These are phyloP conservation scores for Drosophila robusta DNA, from an alignment of 2,888 invertebrate species.

Conservation along the genomic window DNA sequence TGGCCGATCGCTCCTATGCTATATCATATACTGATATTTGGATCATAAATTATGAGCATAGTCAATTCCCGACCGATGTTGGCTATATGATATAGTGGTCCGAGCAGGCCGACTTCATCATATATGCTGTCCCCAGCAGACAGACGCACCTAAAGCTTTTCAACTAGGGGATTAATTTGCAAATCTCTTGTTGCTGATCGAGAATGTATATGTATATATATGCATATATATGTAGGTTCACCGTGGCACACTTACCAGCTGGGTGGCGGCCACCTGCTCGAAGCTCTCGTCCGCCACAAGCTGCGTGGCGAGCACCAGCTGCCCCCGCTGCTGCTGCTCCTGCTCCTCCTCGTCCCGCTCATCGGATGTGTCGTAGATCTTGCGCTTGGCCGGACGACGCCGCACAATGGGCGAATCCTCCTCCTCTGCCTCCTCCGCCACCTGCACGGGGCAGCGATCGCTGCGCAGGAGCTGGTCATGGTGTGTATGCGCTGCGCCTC, in stretches of 20 bases:
- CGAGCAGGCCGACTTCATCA: too few species aligned
- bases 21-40: too few species aligned
- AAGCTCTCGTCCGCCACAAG: slow-evolving; percentile 26
- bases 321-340: not conserved
- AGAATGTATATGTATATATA: too few species aligned
- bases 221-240: too few species aligned
- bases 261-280: slow-evolving; percentile 36
- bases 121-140: too few species aligned
- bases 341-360: slow-evolving; percentile 46
- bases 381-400: slow-evolving; percentile 59
- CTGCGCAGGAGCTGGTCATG: slow-evolving; percentile 21
- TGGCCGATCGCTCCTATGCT: too few species aligned
- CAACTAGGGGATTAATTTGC: too few species aligned
- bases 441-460: not conserved
- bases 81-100: too few species aligned
- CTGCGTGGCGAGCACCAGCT: slow-evolving; percentile 24
- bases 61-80: too few species aligned
- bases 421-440: slow-evolving; percentile 22
- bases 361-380: slow-evolving; percentile 71
- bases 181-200: too few species aligned
- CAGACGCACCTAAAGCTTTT: too few species aligned
- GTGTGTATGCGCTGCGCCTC: slow-evolving; percentile 51
- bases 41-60: too few species aligned
- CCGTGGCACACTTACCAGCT: slow-evolving; percentile 54
- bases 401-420: slow-evolving; percentile 60